Base-by-base conservation (phyloP, 2,888 invertebrate genomes). In the Lasius fuliginosus region DNA sequence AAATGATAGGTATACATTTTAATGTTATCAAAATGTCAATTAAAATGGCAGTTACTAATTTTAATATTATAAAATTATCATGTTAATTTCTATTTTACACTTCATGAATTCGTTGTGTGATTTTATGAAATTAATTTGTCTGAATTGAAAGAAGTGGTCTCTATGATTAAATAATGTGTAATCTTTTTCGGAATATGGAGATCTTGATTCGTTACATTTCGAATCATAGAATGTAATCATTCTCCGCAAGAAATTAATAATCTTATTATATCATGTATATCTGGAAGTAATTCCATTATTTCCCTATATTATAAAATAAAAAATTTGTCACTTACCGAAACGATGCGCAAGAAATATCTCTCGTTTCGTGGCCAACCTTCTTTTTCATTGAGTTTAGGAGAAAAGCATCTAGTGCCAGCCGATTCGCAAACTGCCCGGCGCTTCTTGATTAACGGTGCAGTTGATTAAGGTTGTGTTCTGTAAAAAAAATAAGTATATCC, bases 341-440 rank as follows among this genome's bases (percentile, higher is more conserved):
- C 4, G 4, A 3, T 46, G 46, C 15, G 46, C 42, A 74, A 33
- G 40, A 75, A 74, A 82, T 83, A 85, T 85, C 83, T 84, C 87
- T 85, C 77, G 83, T 84, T 89, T 83, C 86, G 83, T 74, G 84
- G 82, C 83, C 68, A 85, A 68, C 9, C 42, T 84, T 40, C 74
- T 40, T 69, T 79, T 79, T 79, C 42, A 58, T 85, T 84, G 84
- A 87, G 86, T 69, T 58, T 84, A 86, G 85, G 62, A 85, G 85
- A 83, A 76, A 89, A 89, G 23, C 77, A 84, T 69, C 89, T 89
- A 89, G 88, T 86, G 86, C 89, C 85, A 89, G 83, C 64, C 58
- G 46, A 76, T 68, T 74, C 86, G 87, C 84, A 85, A 88, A 86
- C 56, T 77, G 82, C 64, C 56, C 64, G 69, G 49, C 74, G 65